A percentile compares a stretch with the other conserved stretches of the same genome.
Conservation (phyloP, 2,113 vertebrate species). For the Saimiri boliviensis region DNA sequence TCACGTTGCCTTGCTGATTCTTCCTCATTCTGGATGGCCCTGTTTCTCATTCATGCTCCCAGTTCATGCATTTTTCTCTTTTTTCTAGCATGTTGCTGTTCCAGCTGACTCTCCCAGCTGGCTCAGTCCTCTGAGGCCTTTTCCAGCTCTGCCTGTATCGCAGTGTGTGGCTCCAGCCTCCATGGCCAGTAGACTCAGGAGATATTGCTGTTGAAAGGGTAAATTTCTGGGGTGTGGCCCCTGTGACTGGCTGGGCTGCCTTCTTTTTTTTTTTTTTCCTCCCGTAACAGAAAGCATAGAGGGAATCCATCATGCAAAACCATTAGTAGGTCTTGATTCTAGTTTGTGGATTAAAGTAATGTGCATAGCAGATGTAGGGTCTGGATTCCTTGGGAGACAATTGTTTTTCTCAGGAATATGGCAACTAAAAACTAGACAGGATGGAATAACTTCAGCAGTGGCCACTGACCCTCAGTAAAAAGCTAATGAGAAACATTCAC, state of each 20-base stretch:
- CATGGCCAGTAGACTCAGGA: background rate
- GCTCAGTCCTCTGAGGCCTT: background rate
- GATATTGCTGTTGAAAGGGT: background rate
- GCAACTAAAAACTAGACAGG: background rate
- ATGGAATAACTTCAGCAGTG: background rate
- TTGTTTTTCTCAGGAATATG: background rate
- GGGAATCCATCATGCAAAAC: background rate
- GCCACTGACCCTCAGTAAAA: background rate
- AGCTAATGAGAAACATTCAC: background rate
- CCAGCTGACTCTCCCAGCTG: background rate
- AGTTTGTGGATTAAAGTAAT: background rate
- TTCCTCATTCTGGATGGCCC: background rate
- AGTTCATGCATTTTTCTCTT: background rate
- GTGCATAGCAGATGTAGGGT: background rate
- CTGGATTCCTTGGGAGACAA: background rate
- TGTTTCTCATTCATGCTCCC: background rate
- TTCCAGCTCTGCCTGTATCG: background rate
- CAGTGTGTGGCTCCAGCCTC: too few relatives aligned
- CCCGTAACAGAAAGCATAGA: background rate
- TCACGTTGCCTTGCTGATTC: fast-evolving
- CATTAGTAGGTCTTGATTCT: background rate
- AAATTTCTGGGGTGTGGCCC: background rate
- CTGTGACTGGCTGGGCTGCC: too few relatives aligned
- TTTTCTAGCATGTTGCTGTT: background rate
- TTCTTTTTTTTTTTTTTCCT: background rate